Evolutionary conservation across 2,797 vertebrate species (phyloP), one percentile per base, ranked within the genome.

Genomic region (Notamacropus eugenii): DNA sequence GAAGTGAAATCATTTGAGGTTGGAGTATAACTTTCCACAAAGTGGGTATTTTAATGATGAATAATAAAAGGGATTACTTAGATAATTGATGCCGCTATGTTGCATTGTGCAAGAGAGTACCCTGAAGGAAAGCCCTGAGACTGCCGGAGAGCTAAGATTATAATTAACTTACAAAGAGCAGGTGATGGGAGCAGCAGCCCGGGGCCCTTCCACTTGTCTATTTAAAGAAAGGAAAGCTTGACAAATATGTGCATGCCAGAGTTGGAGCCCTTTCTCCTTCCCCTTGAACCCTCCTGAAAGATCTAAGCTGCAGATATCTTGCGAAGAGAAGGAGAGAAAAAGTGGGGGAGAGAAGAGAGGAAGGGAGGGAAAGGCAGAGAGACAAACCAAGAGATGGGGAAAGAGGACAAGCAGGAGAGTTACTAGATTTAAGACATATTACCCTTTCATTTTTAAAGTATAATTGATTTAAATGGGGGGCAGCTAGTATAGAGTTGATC

Each of bases 81-180:
- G 95, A 96, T 98, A 97, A 98, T 55, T 95, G 93, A 94, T 55
- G 94, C 87, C 93, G 59, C 93, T 95, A 82, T 6, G 10, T 94
- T 92, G 90, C 58, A 46, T 90, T 93, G 40, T 97, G 95, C 92
- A 95, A 92, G 97, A 94, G 97, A 97, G 95, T 97, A 93, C 96
- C 93, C 96, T 12, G 87, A 97, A 98, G 97, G 95, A 97, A 98
- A 98, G 95, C 97, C 82, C 5, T 6, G 96, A 96, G 92, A 97
- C 90, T 95, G 92, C 94, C 90, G 2, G 90, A 92, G 98, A 94
- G 93, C 96, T 97, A 94, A 96, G 95, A 96, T 93, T 92, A 93
- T 97, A 98, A 98, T 98, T 97, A 98, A 96, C 97, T 98, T 96
- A 96, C 93, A 96, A 97, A 98, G 97, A 96, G 54, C 91, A 90